phyloP scores from a whole-genome alignment of 2,888 invertebrate genomes.

The Erebia aethiops region DNA sequence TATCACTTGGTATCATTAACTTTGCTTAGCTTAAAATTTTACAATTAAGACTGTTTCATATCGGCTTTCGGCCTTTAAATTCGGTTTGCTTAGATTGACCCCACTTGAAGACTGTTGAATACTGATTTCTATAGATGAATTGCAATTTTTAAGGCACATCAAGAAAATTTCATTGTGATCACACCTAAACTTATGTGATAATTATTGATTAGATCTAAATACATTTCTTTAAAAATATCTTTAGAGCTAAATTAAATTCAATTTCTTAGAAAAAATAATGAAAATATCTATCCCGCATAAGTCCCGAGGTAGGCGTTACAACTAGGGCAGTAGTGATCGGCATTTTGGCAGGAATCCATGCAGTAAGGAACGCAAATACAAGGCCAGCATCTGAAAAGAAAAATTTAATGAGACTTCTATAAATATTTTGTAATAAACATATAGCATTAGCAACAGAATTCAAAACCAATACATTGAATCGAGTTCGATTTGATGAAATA shows the following conservation, averaged over 20 bases:
- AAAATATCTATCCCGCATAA: constrained; percentile 56
- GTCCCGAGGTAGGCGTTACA: constrained; percentile 82
- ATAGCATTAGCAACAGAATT: not conserved
- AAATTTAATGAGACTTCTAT: not conserved
- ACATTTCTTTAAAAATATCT: constrained; percentile 5
- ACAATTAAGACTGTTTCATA: no score
- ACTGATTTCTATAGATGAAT: not conserved
- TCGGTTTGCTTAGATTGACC: not conserved
- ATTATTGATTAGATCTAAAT: not conserved
- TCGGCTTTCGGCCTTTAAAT: not conserved
- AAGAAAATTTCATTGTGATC: not conserved
- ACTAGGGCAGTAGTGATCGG: constrained; percentile 84
- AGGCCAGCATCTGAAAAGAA: constrained; percentile 74
- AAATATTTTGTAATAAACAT: not conserved
- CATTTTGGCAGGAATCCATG: constrained; percentile 79
- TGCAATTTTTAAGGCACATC: not conserved
- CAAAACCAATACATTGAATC: not conserved
- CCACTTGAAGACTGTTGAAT: not conserved
- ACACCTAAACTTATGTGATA: not conserved
- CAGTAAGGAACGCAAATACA: constrained; percentile 84
- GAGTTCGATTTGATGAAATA: not conserved
- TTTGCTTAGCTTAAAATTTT: no score
- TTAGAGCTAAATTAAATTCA: not conserved
- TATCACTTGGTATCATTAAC: no score
- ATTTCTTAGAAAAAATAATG: not conserved